These are phyloP conservation scores for Ivindomyrus marchei DNA, from an alignment of 2,113 vertebrate species.

Conservation along the genomic window DNA sequence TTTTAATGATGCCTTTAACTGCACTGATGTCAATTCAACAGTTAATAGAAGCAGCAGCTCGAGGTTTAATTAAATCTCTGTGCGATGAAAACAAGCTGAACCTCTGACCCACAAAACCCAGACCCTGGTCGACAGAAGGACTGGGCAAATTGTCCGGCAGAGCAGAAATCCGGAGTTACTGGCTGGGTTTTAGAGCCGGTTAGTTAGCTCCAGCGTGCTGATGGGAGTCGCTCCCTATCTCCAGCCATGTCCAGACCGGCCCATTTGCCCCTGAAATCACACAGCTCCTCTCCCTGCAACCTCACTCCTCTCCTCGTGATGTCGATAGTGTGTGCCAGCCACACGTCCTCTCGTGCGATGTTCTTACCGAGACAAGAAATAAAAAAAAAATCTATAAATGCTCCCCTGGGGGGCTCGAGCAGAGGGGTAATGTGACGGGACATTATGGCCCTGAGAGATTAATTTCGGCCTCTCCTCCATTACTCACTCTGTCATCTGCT, in stretches of 20 bases:
- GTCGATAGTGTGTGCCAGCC: neutral
- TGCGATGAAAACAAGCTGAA: neutral
- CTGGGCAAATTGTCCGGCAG: neutral
- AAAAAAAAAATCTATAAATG: conserved; percentile 37
- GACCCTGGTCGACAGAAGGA: neutral
- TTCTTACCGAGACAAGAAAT: neutral
- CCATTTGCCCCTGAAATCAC: neutral
- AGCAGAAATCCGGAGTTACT: conserved; percentile 16
- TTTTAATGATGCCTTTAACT: neutral
- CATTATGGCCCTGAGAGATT: conserved; percentile 32
- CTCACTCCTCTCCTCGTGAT: neutral
- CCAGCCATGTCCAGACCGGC: conserved; percentile 30
- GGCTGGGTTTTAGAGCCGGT: conserved; percentile 35
- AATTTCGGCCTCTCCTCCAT: conserved; percentile 40
- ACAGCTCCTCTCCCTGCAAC: neutral
- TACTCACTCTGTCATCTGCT: conserved; percentile 43
- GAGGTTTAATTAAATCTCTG: neutral
- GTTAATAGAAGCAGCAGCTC: neutral
- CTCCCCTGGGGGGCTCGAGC: conserved; percentile 5
- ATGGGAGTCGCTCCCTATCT: conserved; percentile 37
- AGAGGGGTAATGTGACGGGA: conserved; percentile 16
- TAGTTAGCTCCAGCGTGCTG: conserved; percentile 34
- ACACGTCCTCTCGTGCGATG: neutral
- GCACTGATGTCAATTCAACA: neutral
- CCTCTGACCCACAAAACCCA: neutral